Conservation (phyloP, 2,888 invertebrate genomes). For the Catonia carolina region DNA sequence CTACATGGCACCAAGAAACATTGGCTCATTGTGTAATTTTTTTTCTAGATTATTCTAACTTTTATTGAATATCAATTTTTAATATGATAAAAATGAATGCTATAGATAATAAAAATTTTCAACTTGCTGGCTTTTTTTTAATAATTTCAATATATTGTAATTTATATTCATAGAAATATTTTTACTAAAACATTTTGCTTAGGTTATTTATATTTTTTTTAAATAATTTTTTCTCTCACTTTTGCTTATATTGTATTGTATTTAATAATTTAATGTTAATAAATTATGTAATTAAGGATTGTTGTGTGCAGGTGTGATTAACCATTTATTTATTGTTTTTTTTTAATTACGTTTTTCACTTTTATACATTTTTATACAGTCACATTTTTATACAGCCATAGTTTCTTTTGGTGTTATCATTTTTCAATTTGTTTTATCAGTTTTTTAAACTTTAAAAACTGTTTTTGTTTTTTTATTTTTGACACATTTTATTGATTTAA, state of each 20-base stretch:
- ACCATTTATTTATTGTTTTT: no score
- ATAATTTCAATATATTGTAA: neutral
- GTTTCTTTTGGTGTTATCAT: slow-evolving; percentile 9
- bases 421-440: neutral
- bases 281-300: no score
- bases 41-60: neutral
- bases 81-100: neutral
- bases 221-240: neutral
- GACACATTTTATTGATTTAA: no score
- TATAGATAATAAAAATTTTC: no score
- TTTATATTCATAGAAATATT: neutral
- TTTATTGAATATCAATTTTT: neutral
- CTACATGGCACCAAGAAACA: slow-evolving; percentile 38
- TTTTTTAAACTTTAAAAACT: no score
- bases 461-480: no score
- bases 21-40: slow-evolving; percentile 36
- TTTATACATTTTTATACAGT: no score
- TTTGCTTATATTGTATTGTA: neutral
- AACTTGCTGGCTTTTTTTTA: no score
- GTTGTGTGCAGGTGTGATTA: no score
- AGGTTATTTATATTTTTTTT: neutral
- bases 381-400: slow-evolving; percentile 7
- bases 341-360: no score
- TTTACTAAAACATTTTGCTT: neutral
- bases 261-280: no score